phyloP scores from a whole-genome alignment of 2,113 vertebrate genomes.

The Alexandromys fortis region DNA sequence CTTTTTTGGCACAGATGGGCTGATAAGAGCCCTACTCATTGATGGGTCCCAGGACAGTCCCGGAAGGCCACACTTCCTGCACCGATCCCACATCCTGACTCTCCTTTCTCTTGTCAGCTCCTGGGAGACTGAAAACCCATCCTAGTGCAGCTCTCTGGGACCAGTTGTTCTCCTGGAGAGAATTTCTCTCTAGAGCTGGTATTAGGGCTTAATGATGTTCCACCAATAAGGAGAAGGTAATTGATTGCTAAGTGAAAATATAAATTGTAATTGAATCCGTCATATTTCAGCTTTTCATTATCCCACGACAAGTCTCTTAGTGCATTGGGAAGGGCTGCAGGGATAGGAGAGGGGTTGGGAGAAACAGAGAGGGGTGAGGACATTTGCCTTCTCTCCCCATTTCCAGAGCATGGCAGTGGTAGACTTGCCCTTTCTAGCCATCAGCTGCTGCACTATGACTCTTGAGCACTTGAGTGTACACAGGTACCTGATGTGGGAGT shows the following conservation, averaged over 20 bases:
- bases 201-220: conserved; percentile 67
- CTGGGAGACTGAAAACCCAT: background rate
- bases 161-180: conserved; percentile 28
- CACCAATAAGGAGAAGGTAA: conserved; percentile 73
- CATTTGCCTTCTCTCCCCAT: background rate
- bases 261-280: conserved; percentile 77
- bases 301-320: conserved; percentile 73
- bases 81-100: accelerated
- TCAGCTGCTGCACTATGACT: background rate
- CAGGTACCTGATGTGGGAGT: too few relatives aligned
- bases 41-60: background rate
- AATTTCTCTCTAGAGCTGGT: conserved; percentile 46
- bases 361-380: background rate
- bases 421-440: background rate
- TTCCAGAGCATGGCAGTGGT: background rate
- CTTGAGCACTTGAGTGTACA: background rate
- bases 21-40: background rate
- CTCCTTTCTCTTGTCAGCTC: background rate
- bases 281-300: conserved; percentile 77
- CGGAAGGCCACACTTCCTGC: background rate
- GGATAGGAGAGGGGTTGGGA: background rate
- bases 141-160: background rate
- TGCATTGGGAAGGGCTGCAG: conserved; percentile 28
- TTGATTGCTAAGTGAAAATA: conserved; percentile 81
- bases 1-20: background rate